Conservation (phyloP, 92 coral and sea anemone species). For the Epizoanthus illoricatus region DNA sequence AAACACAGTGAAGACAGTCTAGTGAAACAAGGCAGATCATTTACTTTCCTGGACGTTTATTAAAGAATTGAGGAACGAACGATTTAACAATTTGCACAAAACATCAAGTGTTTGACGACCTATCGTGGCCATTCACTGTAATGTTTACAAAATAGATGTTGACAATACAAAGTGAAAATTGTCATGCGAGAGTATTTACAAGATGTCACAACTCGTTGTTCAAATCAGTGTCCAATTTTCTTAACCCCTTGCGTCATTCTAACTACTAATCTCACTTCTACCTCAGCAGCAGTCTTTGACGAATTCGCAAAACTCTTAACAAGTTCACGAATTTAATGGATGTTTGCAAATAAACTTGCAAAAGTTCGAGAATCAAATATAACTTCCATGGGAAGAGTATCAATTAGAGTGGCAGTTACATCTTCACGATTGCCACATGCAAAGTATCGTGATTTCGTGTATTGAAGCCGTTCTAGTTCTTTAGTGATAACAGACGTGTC, state of each 20-base stretch:
- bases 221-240: conserved; percentile 12
- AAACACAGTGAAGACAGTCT: not conserved
- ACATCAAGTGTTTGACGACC: not conserved
- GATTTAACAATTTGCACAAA: not conserved
- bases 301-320: not conserved
- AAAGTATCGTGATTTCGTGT: conserved; percentile 37
- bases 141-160: conserved; percentile 37
- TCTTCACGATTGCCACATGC: conserved; percentile 27
- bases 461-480: not conserved
- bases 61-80: not conserved
- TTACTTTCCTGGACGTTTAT: conserved; percentile 20
- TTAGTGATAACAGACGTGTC: no score
- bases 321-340: not conserved
- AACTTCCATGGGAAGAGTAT: conserved; percentile 41
- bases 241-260: not conserved
- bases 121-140: conserved; percentile 4
- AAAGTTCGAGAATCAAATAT: conserved; percentile 38
- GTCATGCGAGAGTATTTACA: conserved; percentile 41
- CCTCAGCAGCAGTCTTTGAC: not conserved
- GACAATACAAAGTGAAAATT: conserved; percentile 28
- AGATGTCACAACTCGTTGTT: conserved; percentile 34
- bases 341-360: conserved; percentile 31
- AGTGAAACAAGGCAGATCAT: not conserved
- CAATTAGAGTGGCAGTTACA: conserved; percentile 26
- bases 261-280: not conserved